Conservation (phyloP, 2,797 vertebrate species). For the Cossypha caffra region DNA sequence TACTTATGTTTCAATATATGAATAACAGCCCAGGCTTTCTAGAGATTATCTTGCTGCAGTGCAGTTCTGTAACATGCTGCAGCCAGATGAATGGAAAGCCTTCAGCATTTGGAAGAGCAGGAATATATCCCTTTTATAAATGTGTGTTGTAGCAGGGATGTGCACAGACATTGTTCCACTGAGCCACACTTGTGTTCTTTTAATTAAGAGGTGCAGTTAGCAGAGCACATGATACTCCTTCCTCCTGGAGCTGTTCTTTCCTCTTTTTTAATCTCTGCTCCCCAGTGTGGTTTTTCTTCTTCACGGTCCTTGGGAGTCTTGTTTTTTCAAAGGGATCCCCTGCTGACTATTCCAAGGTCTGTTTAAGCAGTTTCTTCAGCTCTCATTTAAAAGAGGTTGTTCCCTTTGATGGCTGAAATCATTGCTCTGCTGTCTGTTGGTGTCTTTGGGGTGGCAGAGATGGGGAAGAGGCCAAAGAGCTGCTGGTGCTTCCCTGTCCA, state of each 20-base stretch:
- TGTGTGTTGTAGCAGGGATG: slow-evolving; percentile 67
- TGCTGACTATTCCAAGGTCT: slow-evolving; percentile 27
- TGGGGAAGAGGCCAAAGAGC: not conserved
- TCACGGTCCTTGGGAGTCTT: not conserved
- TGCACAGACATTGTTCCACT: slow-evolving; percentile 39
- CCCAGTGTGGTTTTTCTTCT: not conserved
- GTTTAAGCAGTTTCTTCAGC: not conserved
- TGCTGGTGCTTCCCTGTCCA: not conserved
- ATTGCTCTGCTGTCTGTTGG: not conserved
- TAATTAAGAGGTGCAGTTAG: slow-evolving; percentile 36
- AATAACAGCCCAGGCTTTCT: slow-evolving; percentile 34
- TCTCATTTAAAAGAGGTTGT: not conserved
- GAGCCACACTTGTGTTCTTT: not conserved
- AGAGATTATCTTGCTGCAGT: slow-evolving; percentile 41
- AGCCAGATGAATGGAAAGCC: slow-evolving; percentile 76
- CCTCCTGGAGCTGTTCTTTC: slow-evolving; percentile 34
- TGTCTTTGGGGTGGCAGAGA: not conserved
- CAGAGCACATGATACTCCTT: slow-evolving; percentile 1
- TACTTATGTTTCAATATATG: slow-evolving; percentile 50
- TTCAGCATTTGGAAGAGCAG: slow-evolving; percentile 45
- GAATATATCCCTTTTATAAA: slow-evolving; percentile 76
- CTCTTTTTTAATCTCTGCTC: slow-evolving; percentile 26
- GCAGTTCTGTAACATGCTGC: slow-evolving; percentile 70
- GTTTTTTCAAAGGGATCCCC: slow-evolving; percentile 34
- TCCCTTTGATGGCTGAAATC: slow-evolving; percentile 4